Base-by-base conservation (phyloP, 2,113 vertebrate species). In the Fregata magnificens region DNA sequence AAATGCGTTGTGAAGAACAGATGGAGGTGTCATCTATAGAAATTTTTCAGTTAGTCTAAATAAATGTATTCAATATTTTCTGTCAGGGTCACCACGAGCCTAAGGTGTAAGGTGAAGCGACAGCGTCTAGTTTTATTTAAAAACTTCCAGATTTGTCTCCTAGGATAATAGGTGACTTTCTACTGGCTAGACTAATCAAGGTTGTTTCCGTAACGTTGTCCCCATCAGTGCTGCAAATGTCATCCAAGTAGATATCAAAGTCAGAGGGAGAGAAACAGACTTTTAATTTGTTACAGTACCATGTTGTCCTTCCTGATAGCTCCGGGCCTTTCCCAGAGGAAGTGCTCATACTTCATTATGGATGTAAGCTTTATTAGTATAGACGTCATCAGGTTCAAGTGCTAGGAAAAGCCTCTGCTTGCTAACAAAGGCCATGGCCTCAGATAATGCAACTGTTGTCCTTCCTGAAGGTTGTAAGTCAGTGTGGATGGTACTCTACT, bases 321-420 rank as follows among this genome's bases (percentile, higher is more conserved):
- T 95, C 78, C 3, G 5, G 84, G 91, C 87, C 95, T 96, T 95
- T 94, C 94, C 93, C 94, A 95, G 87, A 97, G 93, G 96, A 97
- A 96, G 94, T 89, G 67, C 84, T 95, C 66, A 82, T 82, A 73
- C 93, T 93, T 95, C 93, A 93, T 95, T 97, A 97, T 94, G 74
- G 91, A 96, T 97, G 94, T 94, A 94, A 96, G 70, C 89, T 95
- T 95, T 96, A 97, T 96, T 91, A 91, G 84, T 80, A 76, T 82
- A 84, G 93, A 93, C 65, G 87, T 97, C 96, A 95, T 95, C 70
- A 73, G 58, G 94, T 96, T 95, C 94, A 97, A 95, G 66, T 96
- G 93, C 95, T 95, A 92, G 86, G 86, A 95, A 80, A 94, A 95
- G 89, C 66, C 45, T 2, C 55, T 42, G 91, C 93, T 82, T 82